Evolutionary conservation across 2,113 vertebrate species (phyloP).

Genomic region (Catharus fuscescens): DNA sequence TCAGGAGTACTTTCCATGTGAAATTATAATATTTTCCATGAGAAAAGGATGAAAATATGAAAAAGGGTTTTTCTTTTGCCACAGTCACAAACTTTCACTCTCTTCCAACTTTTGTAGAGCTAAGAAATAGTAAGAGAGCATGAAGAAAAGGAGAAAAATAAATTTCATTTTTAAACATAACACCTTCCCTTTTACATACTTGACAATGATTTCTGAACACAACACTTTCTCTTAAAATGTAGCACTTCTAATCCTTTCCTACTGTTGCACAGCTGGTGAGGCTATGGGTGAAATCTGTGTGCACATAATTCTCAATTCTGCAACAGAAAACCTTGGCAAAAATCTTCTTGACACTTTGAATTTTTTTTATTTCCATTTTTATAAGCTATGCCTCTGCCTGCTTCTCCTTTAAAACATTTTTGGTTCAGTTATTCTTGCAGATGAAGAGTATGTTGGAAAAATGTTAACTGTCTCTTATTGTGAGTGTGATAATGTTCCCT

Average conservation of each 20-base stretch:
- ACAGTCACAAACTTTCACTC: not conserved
- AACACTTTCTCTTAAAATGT: not conserved
- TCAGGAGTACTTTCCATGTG: not conserved
- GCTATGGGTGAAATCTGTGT: not conserved
- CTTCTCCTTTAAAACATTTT: not conserved
- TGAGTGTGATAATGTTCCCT: not conserved
- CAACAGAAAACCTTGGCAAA: not conserved
- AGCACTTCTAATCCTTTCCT: not conserved
- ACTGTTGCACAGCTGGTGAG: not conserved
- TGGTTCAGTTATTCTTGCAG: not conserved
- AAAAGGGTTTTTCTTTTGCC: not conserved
- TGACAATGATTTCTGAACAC: constrained; percentile 1
- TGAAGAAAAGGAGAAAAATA: not conserved
- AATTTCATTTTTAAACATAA: not conserved
- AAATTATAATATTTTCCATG: not conserved
- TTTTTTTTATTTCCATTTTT: not conserved
- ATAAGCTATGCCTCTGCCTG: not conserved
- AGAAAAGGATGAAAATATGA: not conserved
- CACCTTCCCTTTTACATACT: not conserved
- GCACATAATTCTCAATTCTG: not conserved
- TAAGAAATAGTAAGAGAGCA: not conserved
- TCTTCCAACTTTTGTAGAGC: not conserved
- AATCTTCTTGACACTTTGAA: not conserved
- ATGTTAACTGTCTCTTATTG: not conserved
- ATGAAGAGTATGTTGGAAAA: not conserved